phyloP scores from a whole-genome alignment of 2,888 invertebrate genomes.

The Aleiodes leptofemur region DNA sequence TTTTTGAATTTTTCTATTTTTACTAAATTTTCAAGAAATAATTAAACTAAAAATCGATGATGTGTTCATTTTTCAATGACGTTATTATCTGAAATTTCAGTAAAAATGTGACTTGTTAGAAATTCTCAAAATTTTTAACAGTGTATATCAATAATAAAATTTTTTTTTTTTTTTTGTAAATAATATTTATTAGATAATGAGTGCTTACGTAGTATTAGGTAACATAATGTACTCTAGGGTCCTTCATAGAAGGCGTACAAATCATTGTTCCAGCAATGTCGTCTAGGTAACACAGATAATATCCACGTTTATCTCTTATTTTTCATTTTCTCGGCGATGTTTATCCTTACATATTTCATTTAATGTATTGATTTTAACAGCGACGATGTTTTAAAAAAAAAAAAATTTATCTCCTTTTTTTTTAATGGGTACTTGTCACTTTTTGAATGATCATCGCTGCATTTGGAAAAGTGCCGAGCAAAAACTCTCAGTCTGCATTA shows the following conservation, averaged over 20 bases:
- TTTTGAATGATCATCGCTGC: constrained; percentile 35
- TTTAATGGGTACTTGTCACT: constrained; percentile 24
- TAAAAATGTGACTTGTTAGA: too few relatives aligned
- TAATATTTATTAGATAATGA: constrained; percentile 72
- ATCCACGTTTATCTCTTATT: constrained; percentile 63
- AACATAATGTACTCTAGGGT: constrained; percentile 72
- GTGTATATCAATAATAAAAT: too few relatives aligned
- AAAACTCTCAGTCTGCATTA: constrained; percentile 51
- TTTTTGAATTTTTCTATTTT: too few relatives aligned
- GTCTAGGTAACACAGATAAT: constrained; percentile 71
- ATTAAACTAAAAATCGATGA: too few relatives aligned
- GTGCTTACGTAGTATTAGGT: constrained; percentile 71
- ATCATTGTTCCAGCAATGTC: constrained; percentile 74
- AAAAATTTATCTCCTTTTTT: constrained; percentile 16
- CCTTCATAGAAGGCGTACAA: constrained; percentile 73
- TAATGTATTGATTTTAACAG: constrained; percentile 9
- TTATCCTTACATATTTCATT: neutral
- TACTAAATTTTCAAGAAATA: too few relatives aligned
- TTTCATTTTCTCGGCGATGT: constrained; percentile 37
- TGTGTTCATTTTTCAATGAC: too few relatives aligned
- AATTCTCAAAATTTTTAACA: too few relatives aligned
- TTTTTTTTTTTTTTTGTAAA: constrained; percentile 72
- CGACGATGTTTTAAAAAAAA: constrained; percentile 49
- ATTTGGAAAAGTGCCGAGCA: constrained; percentile 46
- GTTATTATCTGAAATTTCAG: too few relatives aligned